Conservation (phyloP, 2,797 vertebrate genomes). For the Phataginus tricuspis region DNA sequence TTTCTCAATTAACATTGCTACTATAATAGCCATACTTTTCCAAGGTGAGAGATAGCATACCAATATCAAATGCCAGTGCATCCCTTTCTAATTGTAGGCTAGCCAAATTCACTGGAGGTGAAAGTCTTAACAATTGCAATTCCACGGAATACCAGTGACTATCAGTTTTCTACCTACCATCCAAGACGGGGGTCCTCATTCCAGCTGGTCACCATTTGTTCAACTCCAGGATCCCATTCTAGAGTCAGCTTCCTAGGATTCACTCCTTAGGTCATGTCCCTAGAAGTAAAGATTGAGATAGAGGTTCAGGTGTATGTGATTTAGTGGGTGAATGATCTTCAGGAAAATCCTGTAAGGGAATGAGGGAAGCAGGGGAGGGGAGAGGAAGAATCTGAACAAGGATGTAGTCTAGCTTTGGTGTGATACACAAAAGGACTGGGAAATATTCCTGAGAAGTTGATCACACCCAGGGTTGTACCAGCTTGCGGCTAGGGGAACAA, state of each 20-base stretch:
- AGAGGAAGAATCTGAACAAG: neutral
- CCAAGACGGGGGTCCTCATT: neutral
- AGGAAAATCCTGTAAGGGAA: neutral
- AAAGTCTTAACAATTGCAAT: neutral
- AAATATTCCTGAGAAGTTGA: neutral
- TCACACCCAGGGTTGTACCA: neutral
- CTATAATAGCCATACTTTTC: neutral
- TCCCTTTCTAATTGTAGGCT: neutral
- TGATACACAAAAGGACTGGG: neutral
- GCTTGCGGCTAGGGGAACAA: neutral
- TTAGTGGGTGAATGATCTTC: neutral
- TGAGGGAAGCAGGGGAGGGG: neutral
- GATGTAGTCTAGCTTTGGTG: neutral
- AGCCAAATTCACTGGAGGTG: neutral
- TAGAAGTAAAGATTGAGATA: neutral
- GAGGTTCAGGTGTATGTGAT: neutral
- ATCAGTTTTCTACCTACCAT: neutral
- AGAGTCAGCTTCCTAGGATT: neutral
- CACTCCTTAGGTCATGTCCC: neutral
- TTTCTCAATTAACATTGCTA: neutral
- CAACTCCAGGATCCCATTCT: neutral
- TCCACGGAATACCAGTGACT: neutral
- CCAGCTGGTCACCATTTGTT: neutral
- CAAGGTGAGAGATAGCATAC: neutral
- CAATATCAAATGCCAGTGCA: neutral